phyloP scores from a whole-genome alignment of 1,140 invertebrate species.

The Bradysia coprophila region DNA sequence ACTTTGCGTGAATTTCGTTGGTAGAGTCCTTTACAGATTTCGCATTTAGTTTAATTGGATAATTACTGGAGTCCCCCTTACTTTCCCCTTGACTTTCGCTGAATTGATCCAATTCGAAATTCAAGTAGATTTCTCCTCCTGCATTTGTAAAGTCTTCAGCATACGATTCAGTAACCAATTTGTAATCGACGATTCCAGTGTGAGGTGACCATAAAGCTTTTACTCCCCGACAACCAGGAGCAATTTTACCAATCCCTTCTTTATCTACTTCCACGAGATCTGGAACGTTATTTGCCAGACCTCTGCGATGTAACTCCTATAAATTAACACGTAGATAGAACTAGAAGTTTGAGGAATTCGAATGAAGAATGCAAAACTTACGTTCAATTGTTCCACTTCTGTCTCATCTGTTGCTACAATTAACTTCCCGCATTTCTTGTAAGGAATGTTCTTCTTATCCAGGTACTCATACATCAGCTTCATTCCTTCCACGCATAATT shows the following conservation, averaged over 20 bases:
- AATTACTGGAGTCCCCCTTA: slow-evolving; percentile 24
- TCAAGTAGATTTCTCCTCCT: slow-evolving; percentile 63
- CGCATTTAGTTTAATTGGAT: slow-evolving; percentile 30
- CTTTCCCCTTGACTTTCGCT: slow-evolving; percentile 26
- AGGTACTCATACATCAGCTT: slow-evolving; percentile 78
- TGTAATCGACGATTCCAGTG: slow-evolving; percentile 95
- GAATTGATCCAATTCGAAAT: slow-evolving; percentile 54
- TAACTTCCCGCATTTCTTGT: slow-evolving; percentile 91
- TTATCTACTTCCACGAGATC: slow-evolving; percentile 64
- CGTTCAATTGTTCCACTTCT: slow-evolving; percentile 46
- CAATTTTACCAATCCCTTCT: slow-evolving; percentile 61
- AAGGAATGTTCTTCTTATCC: slow-evolving; percentile 73
- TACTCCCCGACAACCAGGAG: slow-evolving; percentile 82
- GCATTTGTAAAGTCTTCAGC: slow-evolving; percentile 60
- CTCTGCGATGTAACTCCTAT: slow-evolving; percentile 62
- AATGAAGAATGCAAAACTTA: not conserved
- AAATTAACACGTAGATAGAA: not conserved
- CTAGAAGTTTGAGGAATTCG: not conserved
- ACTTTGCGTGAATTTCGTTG: slow-evolving; percentile 36
- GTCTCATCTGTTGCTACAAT: slow-evolving; percentile 65
- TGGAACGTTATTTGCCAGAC: slow-evolving; percentile 69
- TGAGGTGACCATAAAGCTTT: slow-evolving; percentile 92
- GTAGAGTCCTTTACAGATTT: slow-evolving; percentile 26
- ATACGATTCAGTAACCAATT: slow-evolving; percentile 62
- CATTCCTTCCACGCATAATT: slow-evolving; percentile 72